Percentiles rank a stretch among this genome's conserved stretches.
These are phyloP conservation scores for Eulemur mongoz DNA, from an alignment of 2,797 vertebrate species.

Conservation along the genomic window DNA sequence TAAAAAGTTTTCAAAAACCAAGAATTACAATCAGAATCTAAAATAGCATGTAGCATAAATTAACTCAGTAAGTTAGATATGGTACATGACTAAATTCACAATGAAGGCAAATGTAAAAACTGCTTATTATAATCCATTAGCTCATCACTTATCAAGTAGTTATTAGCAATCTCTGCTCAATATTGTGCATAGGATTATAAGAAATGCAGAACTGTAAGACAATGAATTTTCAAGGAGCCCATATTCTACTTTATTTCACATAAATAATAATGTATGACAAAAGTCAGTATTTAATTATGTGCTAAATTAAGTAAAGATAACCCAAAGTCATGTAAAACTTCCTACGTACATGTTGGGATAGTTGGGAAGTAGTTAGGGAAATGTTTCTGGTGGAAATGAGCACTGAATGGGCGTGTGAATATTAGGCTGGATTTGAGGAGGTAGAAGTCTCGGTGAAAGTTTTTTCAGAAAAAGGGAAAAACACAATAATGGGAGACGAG, in stretches of 20 bases:
- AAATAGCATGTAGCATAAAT: background rate
- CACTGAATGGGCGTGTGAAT: background rate
- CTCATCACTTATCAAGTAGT: background rate
- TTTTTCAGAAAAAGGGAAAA: background rate
- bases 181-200: background rate
- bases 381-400: background rate
- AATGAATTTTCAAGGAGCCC: background rate
- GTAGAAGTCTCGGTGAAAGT: background rate
- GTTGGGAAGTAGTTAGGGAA: background rate
- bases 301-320: conserved; percentile 7
- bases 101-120: background rate
- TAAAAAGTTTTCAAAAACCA: background rate
- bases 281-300: conserved; percentile 12
- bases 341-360: background rate
- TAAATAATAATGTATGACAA: conserved; percentile 21
- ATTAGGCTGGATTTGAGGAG: background rate
- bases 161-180: background rate
- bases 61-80: background rate
- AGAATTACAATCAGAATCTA: background rate
- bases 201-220: background rate
- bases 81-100: background rate
- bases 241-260: conserved; percentile 34
- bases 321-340: background rate
- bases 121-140: background rate
- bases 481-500: background rate